Evolutionary conservation across 2,888 invertebrate species (phyloP), one percentile per base, ranked within the genome.

Genomic region (Argyra leucocephala): DNA sequence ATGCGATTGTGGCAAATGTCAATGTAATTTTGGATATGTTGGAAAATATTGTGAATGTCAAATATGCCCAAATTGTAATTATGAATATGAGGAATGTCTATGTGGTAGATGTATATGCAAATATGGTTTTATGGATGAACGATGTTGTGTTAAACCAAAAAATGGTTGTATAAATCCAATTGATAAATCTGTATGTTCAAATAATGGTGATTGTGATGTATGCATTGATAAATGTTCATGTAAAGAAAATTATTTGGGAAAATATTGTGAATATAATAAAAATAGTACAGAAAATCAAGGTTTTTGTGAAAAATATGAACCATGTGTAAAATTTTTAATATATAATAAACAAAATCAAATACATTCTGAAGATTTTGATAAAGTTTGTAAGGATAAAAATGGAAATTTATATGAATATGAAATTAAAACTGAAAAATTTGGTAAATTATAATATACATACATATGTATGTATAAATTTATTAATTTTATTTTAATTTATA

Each of bases 1-100:
- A 69, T 94, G 94, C 75, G 80, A 85, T 61, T 94, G 92, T 74
- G 90, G 91, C 37, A 79, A 78, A 66, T 94, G 93, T 75, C 78
- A 80, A 24, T 93, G 93, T 74, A 85, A 86, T 73, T 71, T 73
- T 0, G 86, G 84, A 1, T 85, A 78, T 70, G 81, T 73, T 63
- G 88, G 88, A 21, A 77, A 81, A 23, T 87, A 79, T 73, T 88
- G 88, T 72, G 85, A 88, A 75, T 87, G 86, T 73, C 80, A 80
- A 58, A 78, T 82, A 1, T 88, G 88, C 70, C 69, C 80, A 64
- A 84, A 84, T 71, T 84, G 85, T 21, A 84, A 89, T 68, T 82
- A 82, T 1, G 85, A 84, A 1, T 85, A 85, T 24, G 92, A 93
- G 2, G 82, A 82, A 57, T 94, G 93, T 77, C 81, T 82, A 10